A percentile compares a stretch with the other conserved stretches of the same genome.
phyloP scores from a whole-genome alignment of 2,888 invertebrate genomes.

The Scaptomyza parva region DNA sequence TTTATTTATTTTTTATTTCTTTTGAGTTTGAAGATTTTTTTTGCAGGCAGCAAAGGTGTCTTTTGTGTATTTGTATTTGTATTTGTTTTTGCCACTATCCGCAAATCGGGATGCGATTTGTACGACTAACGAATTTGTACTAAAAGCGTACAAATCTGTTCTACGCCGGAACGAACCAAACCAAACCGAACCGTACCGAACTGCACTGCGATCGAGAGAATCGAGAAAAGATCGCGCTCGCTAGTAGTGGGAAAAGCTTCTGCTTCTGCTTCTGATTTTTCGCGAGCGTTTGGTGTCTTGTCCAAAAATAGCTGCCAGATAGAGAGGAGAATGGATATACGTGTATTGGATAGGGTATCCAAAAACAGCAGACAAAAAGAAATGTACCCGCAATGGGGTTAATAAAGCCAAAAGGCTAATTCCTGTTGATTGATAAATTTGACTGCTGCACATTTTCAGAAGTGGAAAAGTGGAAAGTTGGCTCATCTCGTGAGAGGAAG shows the following conservation, averaged over 20 bases:
- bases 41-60: constrained; percentile 38
- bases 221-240: constrained; percentile 17
- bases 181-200: constrained; percentile 13
- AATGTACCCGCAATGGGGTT: constrained; percentile 51
- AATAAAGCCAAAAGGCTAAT: constrained; percentile 54
- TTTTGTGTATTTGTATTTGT: constrained; percentile 35
- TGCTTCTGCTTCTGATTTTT: constrained; percentile 48
- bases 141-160: constrained; percentile 64
- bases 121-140: constrained; percentile 73
- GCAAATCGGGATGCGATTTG: constrained; percentile 66
- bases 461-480: constrained; percentile 31
- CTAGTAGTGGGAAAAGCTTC: constrained; percentile 38
- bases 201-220: constrained; percentile 11
- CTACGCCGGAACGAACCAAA: constrained; percentile 50
- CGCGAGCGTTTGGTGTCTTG: constrained; percentile 36
- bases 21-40: constrained; percentile 42
- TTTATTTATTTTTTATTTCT: constrained; percentile 74
- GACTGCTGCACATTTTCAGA: constrained; percentile 40
- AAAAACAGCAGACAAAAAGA: too few relatives aligned
- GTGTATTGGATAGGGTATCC: too few relatives aligned
- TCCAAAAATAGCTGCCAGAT: constrained; percentile 56
- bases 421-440: constrained; percentile 48
- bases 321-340: constrained; percentile 31
- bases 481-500: constrained; percentile 11
- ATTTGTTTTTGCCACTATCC: constrained; percentile 41